Percentiles rank a stretch among this genome's conserved stretches.
Evolutionary conservation across 2,888 invertebrate genomes (phyloP).

Genomic region (Eupithecia subumbrata): DNA sequence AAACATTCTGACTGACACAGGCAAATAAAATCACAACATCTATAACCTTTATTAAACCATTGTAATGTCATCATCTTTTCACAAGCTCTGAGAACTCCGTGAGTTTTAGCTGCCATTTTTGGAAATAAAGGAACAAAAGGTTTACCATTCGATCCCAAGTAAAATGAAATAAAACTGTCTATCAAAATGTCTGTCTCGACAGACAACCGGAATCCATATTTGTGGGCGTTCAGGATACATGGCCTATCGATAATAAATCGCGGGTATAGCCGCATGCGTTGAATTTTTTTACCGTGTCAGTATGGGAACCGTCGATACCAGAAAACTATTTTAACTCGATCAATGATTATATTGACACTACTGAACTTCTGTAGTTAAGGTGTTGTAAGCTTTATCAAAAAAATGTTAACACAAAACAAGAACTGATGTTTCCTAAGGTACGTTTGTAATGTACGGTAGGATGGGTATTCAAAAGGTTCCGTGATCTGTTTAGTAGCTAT

Average conservation of each 20-base stretch:
- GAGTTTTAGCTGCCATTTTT: not conserved
- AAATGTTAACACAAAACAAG: not conserved
- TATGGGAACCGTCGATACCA: not conserved
- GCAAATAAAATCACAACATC: too few species aligned
- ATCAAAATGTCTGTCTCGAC: not conserved
- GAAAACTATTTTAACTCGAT: not conserved
- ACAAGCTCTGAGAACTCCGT: not conserved
- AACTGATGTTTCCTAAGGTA: not conserved
- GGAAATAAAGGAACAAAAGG: not conserved
- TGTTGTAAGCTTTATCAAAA: too few species aligned
- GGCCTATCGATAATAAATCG: not conserved
- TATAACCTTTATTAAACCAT: not conserved
- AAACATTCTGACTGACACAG: too few species aligned
- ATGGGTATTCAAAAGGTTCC: too few species aligned
- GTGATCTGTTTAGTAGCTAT: too few species aligned
- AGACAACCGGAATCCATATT: constrained; percentile 1
- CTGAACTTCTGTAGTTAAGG: too few species aligned
- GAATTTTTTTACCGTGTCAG: not conserved
- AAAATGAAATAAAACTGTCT: not conserved
- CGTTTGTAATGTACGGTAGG: too few species aligned
- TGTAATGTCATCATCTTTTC: not conserved
- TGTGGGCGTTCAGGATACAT: not conserved
- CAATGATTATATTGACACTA: not conserved
- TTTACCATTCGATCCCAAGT: not conserved
- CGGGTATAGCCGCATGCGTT: not conserved